phyloP scores from a whole-genome alignment of 2,888 invertebrate genomes.

The Hyposoter didymator region DNA sequence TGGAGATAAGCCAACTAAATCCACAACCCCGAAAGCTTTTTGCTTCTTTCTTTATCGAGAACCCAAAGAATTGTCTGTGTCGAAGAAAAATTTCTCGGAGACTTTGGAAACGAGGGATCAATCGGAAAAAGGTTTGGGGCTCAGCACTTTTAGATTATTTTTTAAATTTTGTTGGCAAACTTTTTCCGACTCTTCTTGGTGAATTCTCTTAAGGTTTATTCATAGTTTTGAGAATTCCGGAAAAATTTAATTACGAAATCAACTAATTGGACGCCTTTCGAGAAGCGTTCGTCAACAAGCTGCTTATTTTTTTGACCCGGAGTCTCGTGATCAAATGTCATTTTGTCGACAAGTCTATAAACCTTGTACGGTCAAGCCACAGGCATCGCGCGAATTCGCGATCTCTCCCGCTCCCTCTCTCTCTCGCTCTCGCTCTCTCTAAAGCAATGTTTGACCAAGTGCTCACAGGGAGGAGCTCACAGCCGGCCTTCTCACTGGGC shows the following conservation, averaged over 20 bases:
- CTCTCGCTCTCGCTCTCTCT: conserved; percentile 33
- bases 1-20: conserved; percentile 74
- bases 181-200: not conserved
- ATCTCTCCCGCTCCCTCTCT: conserved; percentile 43
- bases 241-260: not conserved
- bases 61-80: conserved; percentile 33
- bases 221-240: not conserved
- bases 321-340: conserved; percentile 57
- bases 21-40: conserved; percentile 40
- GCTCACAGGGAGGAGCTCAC: conserved; percentile 82
- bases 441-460: conserved; percentile 54
- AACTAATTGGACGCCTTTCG: too few species aligned
- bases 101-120: conserved; percentile 6
- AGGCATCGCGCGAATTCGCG: conserved; percentile 43
- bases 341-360: conserved; percentile 46
- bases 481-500: conserved; percentile 80
- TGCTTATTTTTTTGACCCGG: conserved; percentile 9
- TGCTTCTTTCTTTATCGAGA: conserved; percentile 44
- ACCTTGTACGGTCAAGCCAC: conserved; percentile 50
- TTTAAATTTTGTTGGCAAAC: not conserved
- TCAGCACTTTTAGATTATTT: not conserved
- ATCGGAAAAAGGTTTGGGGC: not conserved
- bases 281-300: not conserved
- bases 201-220: not conserved
- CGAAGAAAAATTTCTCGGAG: conserved; percentile 14